phyloP scores from a whole-genome alignment of 2,113 vertebrate species.

The Sapayoa aenigma region DNA sequence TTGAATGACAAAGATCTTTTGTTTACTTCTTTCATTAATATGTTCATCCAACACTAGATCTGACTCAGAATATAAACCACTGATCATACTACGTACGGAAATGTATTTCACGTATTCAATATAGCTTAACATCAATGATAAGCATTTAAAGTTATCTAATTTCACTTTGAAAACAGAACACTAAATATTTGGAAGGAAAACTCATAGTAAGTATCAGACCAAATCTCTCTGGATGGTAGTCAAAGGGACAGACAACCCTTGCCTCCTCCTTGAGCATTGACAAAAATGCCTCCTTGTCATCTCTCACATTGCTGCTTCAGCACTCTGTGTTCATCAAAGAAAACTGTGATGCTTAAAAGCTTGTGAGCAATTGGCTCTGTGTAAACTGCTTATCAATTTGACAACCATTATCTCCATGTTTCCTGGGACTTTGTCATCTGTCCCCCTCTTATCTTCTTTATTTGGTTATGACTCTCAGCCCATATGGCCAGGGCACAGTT shows the following conservation, averaged over 20 bases:
- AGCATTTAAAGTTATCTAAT: neutral
- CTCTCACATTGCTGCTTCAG: neutral
- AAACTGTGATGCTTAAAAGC: neutral
- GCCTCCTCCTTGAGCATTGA: neutral
- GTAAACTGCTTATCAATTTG: neutral
- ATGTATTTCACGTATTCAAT: neutral
- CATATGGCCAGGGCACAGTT: neutral
- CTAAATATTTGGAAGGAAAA: neutral
- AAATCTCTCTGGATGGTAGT: neutral
- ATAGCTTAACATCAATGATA: neutral
- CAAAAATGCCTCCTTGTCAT: neutral
- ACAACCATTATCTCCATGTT: neutral
- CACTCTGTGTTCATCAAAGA: neutral
- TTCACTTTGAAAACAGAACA: neutral
- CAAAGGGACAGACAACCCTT: neutral
- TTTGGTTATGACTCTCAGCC: neutral
- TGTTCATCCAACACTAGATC: neutral
- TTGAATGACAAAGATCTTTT: neutral
- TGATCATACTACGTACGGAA: neutral
- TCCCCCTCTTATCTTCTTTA: neutral
- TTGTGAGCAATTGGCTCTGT: neutral
- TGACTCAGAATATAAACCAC: neutral
- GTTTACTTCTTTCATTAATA: neutral
- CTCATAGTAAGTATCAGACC: neutral
- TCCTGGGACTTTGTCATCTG: neutral